Evolutionary conservation across 2,113 vertebrate genomes (phyloP), one percentile per base, ranked within the genome.

Genomic region (Sphaerodactylus townsendi): DNA sequence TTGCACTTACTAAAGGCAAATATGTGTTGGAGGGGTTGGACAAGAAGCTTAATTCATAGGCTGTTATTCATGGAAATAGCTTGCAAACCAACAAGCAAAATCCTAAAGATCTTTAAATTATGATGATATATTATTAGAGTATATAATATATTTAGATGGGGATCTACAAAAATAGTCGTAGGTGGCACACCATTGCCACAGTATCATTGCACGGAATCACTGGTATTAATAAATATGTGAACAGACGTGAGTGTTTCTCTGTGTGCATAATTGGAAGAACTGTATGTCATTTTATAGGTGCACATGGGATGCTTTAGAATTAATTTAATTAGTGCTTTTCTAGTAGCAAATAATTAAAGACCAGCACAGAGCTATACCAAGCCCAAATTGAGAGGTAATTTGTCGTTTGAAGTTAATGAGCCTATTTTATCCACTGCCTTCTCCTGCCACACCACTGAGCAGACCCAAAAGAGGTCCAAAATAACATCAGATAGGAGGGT

Each of bases 331-430:
- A 73, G 77, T 66, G 66, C 80, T 91, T 87, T 71, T 90, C 69
- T 30, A 89, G 44, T 84, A 37, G 5, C 84, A 77, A 82, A 68
- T 89, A 93, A 77, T 92, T 90, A 92, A 92, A 92, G 90, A 88
- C 19, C 3, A 1, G 86, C 71, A 53, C 41, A 71, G 86, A 48
- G 9, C 23, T 17, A 9, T 66, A 15, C 56, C 68, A 83, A 46
- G 84, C 83, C 82, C 64, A 88, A 68, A n/a, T 64, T 48, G 83
- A 70, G 44, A 46, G 37, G 28, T 86, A 90, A 72, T 81, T 77
- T 87, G 73, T 71, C 87, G n/a, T 88, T 93, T 89, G 89, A 92
- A 93, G 79, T 92, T 84, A 88, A 85, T 39, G 48, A 86, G 82
- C 19, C 25, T 82, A 76, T 91, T 93, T 91, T 88, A 79, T 81